These are phyloP conservation scores for Takifugu flavidus DNA, from an alignment of 2,113 vertebrate species.

Conservation along the genomic window DNA sequence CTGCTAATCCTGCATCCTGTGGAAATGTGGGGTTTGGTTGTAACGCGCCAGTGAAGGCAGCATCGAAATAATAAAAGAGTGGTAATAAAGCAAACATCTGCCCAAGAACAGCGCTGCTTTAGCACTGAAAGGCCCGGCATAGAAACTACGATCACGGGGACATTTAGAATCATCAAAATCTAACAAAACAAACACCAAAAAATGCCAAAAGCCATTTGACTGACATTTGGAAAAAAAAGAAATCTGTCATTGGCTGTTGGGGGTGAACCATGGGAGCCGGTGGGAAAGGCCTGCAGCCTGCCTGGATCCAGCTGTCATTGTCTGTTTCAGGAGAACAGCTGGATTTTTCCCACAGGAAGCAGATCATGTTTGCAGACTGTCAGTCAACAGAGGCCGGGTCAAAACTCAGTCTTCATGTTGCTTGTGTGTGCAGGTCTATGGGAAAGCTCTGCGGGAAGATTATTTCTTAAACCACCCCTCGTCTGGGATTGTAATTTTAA, in stretches of 20 bases:
- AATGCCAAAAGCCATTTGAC: slow-evolving; percentile 15
- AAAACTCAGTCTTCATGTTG: slow-evolving; percentile 18
- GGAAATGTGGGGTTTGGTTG: no score
- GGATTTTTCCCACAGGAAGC: slow-evolving; percentile 31
- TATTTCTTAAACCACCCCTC: no score
- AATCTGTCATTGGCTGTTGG: slow-evolving; percentile 31
- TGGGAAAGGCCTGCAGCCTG: slow-evolving; percentile 38
- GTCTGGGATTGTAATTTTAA: background rate
- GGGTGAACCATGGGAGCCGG: slow-evolving; percentile 17
- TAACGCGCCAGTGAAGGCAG: no score
- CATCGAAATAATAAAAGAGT: background rate
- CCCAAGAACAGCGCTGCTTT: background rate
- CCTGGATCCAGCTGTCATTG: slow-evolving; percentile 34
- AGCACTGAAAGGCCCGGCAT: background rate
- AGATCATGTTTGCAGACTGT: slow-evolving; percentile 22
- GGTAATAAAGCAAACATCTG: slow-evolving; percentile 2
- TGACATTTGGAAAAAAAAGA: slow-evolving; percentile 42
- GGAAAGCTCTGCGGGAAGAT: slow-evolving; percentile 1
- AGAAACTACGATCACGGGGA: slow-evolving; percentile 14
- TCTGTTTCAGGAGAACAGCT: slow-evolving; percentile 47
- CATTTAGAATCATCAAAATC: slow-evolving; percentile 7
- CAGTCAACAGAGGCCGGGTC: slow-evolving; percentile 20
- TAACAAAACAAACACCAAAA: slow-evolving; percentile 11
- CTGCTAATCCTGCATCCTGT: no score
- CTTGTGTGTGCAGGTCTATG: slow-evolving; percentile 7